Conservation (phyloP, 2,888 invertebrate species). For the Pterobdella sp. region DNA sequence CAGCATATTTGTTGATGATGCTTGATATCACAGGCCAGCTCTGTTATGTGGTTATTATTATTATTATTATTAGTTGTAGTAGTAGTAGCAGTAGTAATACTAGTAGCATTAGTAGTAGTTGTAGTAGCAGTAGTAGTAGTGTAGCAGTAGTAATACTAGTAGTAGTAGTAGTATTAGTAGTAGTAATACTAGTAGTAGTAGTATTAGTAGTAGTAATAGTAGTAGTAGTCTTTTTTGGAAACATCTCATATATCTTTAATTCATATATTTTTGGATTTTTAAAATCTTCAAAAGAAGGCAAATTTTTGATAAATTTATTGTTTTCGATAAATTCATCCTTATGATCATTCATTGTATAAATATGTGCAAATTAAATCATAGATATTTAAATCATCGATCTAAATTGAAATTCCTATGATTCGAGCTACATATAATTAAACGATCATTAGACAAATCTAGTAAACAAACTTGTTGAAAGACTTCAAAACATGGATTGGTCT, state of each 20-base stretch:
- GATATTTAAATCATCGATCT: too few relatives aligned
- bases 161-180: background rate
- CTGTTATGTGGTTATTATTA: background rate
- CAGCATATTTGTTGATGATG: constrained; percentile 15
- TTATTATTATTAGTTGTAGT: background rate
- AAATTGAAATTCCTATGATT: too few relatives aligned
- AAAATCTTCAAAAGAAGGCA: too few relatives aligned
- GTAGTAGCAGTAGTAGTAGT: background rate
- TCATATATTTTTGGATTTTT: too few relatives aligned
- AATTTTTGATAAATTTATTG: too few relatives aligned
- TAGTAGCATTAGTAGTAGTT: background rate
- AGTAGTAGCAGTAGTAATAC: background rate
- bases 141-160: background rate
- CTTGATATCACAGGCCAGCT: constrained; percentile 15
- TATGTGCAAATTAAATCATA: too few relatives aligned
- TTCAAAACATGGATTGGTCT: constrained; percentile 24
- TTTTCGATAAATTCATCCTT: too few relatives aligned
- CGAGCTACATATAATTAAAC: too few relatives aligned
- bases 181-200: background rate
- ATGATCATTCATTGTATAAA: too few relatives aligned
- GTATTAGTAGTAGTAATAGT: background rate
- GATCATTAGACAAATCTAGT: too few relatives aligned
- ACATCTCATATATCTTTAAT: too few relatives aligned
- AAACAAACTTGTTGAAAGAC: constrained; percentile 14
- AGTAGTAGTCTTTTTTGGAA: background rate